Evolutionary conservation across 2,888 invertebrate genomes (phyloP), one percentile per base, ranked within the genome.

Genomic region (Tupiocoris notatus): DNA sequence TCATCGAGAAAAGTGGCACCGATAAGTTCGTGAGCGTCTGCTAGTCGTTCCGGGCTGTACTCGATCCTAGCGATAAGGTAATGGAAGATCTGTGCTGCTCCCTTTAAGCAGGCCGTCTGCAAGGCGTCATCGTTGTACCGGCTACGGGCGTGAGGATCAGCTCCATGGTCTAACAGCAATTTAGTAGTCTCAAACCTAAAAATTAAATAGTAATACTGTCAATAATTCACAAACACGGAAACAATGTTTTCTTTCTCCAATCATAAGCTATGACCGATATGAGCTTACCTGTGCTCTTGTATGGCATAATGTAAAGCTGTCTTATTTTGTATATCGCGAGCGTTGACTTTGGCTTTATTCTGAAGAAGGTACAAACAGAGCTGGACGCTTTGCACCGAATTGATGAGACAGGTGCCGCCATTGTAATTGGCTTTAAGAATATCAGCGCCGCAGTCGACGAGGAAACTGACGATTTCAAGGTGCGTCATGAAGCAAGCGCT

Each of bases 221-320:
- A n/a, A n/a, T n/a, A n/a, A n/a, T n/a, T n/a, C n/a, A n/a, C n/a
- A n/a, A n/a, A n/a, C n/a, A n/a, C n/a, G n/a, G n/a, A n/a, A n/a
- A n/a, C n/a, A n/a, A n/a, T n/a, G n/a, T n/a, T n/a, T n/a, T n/a
- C n/a, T n/a, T n/a, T n/a, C n/a, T n/a, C n/a, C n/a, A n/a, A n/a
- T n/a, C n/a, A n/a, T n/a, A n/a, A n/a, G n/a, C n/a, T n/a, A n/a
- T n/a, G n/a, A n/a, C n/a, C n/a, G n/a, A n/a, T n/a, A n/a, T n/a
- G n/a, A n/a, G 18, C 16, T 59, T 58, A 75, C 75, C 92, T 82
- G 76, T 86, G 86, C 81, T 87, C 87, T 77, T 85, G 83, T 81
- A 95, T 92, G n/a, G 96, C 94, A 86, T 96, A 96, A 86, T 96
- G 96, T 82, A 96, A 87, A 75, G 95, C 95, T 78, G 95, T 93